phyloP scores from a whole-genome alignment of 2,113 vertebrate species.

The Dromiciops gliroides region DNA sequence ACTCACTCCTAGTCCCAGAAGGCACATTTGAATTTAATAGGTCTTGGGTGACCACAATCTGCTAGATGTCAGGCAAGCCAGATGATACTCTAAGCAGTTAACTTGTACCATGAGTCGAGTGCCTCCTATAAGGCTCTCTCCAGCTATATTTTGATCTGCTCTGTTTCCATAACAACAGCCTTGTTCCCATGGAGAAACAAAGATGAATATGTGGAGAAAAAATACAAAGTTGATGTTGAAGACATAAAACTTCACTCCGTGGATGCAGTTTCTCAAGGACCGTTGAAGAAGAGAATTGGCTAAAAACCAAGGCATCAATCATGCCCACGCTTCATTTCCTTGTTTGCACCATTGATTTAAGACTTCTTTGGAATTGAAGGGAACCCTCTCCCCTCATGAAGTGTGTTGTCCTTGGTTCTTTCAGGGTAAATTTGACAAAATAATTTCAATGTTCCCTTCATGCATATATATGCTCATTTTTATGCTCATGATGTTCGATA shows the following conservation, averaged over 20 bases:
- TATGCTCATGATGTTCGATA: not conserved
- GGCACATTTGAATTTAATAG: not conserved
- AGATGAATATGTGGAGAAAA: constrained; percentile 67
- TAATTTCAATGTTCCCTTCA: not conserved
- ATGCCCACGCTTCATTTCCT: not conserved
- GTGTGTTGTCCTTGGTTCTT: not conserved
- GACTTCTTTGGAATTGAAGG: not conserved
- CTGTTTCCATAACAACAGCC: constrained; percentile 82
- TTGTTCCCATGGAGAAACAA: constrained; percentile 79
- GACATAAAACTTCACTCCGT: constrained; percentile 70
- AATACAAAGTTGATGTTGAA: constrained; percentile 72
- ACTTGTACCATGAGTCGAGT: constrained; percentile 60
- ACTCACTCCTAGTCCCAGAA: not conserved
- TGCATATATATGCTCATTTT: not conserved
- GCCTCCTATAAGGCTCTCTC: constrained; percentile 72
- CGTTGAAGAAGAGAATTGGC: constrained; percentile 54
- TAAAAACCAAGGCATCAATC: constrained; percentile 4
- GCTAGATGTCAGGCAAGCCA: constrained; percentile 10
- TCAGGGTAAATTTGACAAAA: not conserved
- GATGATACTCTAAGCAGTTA: constrained; percentile 52
- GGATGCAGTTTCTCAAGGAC: constrained; percentile 50
- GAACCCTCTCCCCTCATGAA: not conserved
- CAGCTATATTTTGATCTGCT: constrained; percentile 76
- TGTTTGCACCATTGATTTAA: not conserved
- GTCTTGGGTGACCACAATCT: not conserved